Base-by-base conservation (phyloP, 2,113 vertebrate genomes). In the Peromyscus californicus region DNA sequence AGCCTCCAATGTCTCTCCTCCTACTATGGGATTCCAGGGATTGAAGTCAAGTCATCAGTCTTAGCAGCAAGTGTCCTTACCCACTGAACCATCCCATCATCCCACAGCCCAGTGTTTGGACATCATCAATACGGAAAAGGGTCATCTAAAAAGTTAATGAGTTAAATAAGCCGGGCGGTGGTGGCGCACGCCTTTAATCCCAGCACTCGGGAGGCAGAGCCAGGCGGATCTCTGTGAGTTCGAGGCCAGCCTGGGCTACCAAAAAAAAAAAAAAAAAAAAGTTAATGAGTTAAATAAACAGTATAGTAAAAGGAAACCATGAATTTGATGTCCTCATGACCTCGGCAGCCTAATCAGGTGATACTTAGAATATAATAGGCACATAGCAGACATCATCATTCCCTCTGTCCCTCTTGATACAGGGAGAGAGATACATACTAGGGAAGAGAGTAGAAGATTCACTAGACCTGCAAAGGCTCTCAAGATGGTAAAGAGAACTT, bases 321-420 rank as follows among this genome's bases (percentile, higher is more conserved):
- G 36, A 67, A 59, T 10, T 51, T n/a, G 54, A 45, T 1, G 22
- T 80, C 63, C 7, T 31, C 22, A 84, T 13, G 3, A n/a, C 57
- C 70, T 48, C 61, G 26, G 54, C 51, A 45, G 42, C 11, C 19
- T 0, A 1, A 48, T 63, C n/a, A 82, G 22, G 21, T 61, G 61
- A 69, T 5, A 5, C 29, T 70, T 51, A 36, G 31, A 63, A 42
- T 10, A 36, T 24, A 67, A 16, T 3, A 6, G 39, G 26, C 42
- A 16, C 2, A 24, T 3, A 36, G 6, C 7, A 8, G 1, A 67
- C 70, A n/a, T 0, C 1, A 1, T 7, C 31, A 0, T 26, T 59
- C 57, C 24, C 3, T 63, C 13, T 12, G 9, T 22, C 5, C 0
- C 24, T 42, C 45, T 65, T 48, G 12, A 12, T 89, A n/a, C 79